Base-by-base conservation (phyloP, 2,888 invertebrate genomes). In the Orthosia gracilis region DNA sequence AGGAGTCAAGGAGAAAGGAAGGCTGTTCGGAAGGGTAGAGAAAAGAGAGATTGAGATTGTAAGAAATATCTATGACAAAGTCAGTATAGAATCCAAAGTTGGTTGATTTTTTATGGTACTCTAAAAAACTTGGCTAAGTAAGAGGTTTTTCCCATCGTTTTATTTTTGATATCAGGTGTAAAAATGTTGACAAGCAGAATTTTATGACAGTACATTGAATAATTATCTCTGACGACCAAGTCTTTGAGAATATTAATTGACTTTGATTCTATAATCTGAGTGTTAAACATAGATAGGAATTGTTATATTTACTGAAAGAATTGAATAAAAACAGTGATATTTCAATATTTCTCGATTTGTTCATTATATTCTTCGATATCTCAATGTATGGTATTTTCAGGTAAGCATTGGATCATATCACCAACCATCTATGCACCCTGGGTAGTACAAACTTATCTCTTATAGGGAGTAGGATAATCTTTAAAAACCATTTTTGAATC, bases 301-400 rank as follows among this genome's bases (percentile, higher is more conserved):
- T 65, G 18, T 26, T 61, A 49, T 70, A 78, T 54, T 78, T 70
- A 70, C 75, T 75, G 78, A 69, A 40, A 12, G 59, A 70, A 21
- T 40, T 49, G 2, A 78, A 40, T 70, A 23, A 78, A 78, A 78
- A 78, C 78, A 69, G 54, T 75, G 49, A 70, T 61, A 70, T 71
- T 57, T 50, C 58, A 64, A 59, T 73, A 18, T 49, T 52, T 62
- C 17, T 58, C 55, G 70, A 61, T 52, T 63, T 78, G 49, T 50
- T 21, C 31, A 5, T 15, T 68, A 57, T 68, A 66, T 76, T 74
- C 68, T 68, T 75, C 67, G 73, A 78, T 84, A 83, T 80, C 78
- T 83, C 69, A 80, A 79, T 82, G 61, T 85, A 71, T 86, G 85
- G 65, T 91, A 80, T 91, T 92, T 92, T 89, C 92, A 92, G 92